Evolutionary conservation across 2,888 invertebrate genomes (phyloP).

Genomic region (Stenurella melanura): DNA sequence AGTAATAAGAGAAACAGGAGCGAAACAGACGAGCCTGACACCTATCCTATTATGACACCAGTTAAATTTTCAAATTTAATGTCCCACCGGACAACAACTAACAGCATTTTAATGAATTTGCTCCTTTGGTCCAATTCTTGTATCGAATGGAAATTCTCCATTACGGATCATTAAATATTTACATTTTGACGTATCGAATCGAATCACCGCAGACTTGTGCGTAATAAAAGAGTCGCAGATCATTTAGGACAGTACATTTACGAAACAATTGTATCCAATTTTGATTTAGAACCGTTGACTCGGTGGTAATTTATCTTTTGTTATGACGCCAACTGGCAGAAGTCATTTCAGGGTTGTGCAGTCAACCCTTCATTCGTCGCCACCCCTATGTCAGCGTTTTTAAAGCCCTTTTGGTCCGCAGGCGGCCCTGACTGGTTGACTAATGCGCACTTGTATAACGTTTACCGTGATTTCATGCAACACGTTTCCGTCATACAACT

Average conservation of each 20-base stretch:
- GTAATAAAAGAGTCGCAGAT: constrained; percentile 55
- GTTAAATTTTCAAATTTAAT: no score
- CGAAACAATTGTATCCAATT: constrained; percentile 41
- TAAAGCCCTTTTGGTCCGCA: constrained; percentile 43
- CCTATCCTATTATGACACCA: no score
- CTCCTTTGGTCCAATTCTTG: not conserved
- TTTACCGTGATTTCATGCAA: constrained; percentile 21
- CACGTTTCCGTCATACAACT: constrained; percentile 17
- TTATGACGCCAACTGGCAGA: constrained; percentile 67
- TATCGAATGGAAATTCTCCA: not conserved
- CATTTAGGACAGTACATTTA: constrained; percentile 47
- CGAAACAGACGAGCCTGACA: no score
- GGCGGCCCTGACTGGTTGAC: constrained; percentile 43
- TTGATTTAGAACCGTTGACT: constrained; percentile 60
- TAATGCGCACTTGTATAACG: constrained; percentile 48
- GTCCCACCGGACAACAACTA: no score
- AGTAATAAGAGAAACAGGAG: no score
- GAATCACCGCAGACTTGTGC: constrained; percentile 5
- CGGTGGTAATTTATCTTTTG: constrained; percentile 68
- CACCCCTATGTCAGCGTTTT: constrained; percentile 55
- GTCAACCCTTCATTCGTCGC: constrained; percentile 59
- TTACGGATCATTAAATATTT: constrained; percentile 54
- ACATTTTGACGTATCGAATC: constrained; percentile 52
- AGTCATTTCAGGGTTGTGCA: constrained; percentile 61
- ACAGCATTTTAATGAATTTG: no score